These are phyloP conservation scores for Calyptommatus sinebrachiatus DNA, from an alignment of 2,113 vertebrate genomes.

Conservation along the genomic window DNA sequence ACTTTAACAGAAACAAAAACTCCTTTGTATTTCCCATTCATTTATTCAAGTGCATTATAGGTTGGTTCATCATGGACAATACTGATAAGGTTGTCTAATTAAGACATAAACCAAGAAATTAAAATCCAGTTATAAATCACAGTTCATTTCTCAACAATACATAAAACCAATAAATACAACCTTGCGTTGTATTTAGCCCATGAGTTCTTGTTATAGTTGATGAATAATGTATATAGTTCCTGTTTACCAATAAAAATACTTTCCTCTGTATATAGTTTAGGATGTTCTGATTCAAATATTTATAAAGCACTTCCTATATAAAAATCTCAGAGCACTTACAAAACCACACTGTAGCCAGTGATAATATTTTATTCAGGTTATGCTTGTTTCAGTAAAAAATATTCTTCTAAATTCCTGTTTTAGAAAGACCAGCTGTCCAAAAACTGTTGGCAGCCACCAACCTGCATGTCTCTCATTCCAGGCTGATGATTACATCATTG, in stretches of 20 bases:
- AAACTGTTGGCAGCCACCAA: not conserved
- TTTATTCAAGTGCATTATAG: not conserved
- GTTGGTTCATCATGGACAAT: not conserved
- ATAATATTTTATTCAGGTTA: not conserved
- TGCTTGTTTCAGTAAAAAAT: not conserved
- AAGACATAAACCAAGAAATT: not conserved
- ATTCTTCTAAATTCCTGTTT: not conserved
- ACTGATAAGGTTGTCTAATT: not conserved
- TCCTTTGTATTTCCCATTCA: not conserved
- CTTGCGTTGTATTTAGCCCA: not conserved
- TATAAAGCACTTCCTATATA: not conserved
- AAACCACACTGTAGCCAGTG: not conserved
- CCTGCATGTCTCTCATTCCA: not conserved
- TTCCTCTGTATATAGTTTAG: not conserved
- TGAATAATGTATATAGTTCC: not conserved
- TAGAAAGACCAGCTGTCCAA: not conserved
- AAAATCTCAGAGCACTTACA: not conserved
- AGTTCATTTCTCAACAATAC: not conserved
- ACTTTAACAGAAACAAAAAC: rapidly evolving
- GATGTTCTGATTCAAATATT: not conserved
- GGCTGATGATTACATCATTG: not conserved
- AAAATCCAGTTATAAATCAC: not conserved
- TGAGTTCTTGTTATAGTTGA: not conserved
- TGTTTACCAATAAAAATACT: not conserved
- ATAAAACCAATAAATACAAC: not conserved